These are phyloP conservation scores for Cataglyphis hispanica DNA, from an alignment of 1,140 invertebrate genomes.

Conservation along the genomic window DNA sequence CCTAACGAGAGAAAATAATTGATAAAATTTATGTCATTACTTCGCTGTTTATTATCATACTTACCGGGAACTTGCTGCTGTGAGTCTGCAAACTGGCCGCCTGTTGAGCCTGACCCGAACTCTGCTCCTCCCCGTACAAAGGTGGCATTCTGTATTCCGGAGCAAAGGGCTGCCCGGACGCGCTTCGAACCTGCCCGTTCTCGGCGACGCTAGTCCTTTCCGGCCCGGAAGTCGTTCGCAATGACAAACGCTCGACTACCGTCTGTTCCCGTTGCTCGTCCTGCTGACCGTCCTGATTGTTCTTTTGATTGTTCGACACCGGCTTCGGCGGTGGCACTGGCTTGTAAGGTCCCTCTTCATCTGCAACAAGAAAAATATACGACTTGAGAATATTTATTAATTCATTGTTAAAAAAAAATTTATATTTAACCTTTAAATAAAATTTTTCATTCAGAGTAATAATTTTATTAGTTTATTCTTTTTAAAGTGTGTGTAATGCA, in stretches of 20 bases:
- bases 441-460: background rate
- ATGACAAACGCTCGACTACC: conserved; percentile 76
- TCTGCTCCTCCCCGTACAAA: conserved; percentile 85
- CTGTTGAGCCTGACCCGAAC: conserved; percentile 85
- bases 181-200: conserved; percentile 72
- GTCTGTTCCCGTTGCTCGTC: conserved; percentile 72
- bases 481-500: background rate
- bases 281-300: conserved; percentile 76
- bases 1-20: background rate
- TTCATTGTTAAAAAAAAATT: background rate
- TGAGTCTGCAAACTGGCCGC: conserved; percentile 90
- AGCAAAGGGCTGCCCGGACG: conserved; percentile 81
- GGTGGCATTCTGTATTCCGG: conserved; percentile 85
- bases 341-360: conserved; percentile 88
- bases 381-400: background rate
- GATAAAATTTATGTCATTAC: conserved; percentile 12
- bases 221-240: conserved; percentile 80
- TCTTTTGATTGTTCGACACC: conserved; percentile 85
- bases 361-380: conserved; percentile 80
- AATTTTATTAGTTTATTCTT: background rate
- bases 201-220: conserved; percentile 76
- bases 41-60: conserved; percentile 51
- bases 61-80: conserved; percentile 92
- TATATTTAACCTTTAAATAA: background rate
- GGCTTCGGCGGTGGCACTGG: conserved; percentile 88